These are phyloP conservation scores for Cossypha heuglini DNA, from an alignment of 2,797 vertebrate genomes.

Conservation along the genomic window DNA sequence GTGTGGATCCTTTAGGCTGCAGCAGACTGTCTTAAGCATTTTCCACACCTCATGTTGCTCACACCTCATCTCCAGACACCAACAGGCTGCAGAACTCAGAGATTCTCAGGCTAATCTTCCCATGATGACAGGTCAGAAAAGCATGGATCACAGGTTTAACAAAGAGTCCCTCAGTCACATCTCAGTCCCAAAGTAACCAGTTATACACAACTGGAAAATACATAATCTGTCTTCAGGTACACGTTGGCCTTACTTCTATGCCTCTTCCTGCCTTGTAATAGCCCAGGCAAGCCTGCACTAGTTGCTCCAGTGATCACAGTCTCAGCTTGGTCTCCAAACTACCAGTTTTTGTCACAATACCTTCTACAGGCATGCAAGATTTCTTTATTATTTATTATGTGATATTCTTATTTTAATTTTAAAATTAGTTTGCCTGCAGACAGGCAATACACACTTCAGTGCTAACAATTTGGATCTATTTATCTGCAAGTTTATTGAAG, in stretches of 20 bases:
- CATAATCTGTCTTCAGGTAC: neutral
- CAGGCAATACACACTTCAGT: neutral
- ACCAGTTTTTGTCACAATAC: neutral
- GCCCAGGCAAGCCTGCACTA: neutral
- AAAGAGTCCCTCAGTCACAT: neutral
- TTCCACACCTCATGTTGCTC: neutral
- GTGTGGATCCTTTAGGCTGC: neutral
- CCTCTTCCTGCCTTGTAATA: neutral
- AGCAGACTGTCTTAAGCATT: accelerated
- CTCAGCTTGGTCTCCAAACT: neutral
- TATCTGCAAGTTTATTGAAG: neutral
- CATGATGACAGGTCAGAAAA: neutral
- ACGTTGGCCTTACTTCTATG: neutral
- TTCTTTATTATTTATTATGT: neutral
- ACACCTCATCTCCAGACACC: neutral
- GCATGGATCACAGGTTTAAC: neutral
- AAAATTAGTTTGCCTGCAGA: neutral
- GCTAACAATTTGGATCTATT: neutral
- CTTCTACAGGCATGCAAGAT: neutral
- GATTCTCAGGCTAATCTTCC: neutral
- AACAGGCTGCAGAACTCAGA: neutral
- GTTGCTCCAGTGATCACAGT: neutral
- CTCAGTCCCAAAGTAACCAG: neutral
- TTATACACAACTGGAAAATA: neutral
- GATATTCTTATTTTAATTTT: neutral